Percentiles rank a stretch among this genome's conserved stretches.
These are phyloP conservation scores for Caranx ignobilis DNA, from an alignment of 2,113 vertebrate genomes.

Conservation along the genomic window DNA sequence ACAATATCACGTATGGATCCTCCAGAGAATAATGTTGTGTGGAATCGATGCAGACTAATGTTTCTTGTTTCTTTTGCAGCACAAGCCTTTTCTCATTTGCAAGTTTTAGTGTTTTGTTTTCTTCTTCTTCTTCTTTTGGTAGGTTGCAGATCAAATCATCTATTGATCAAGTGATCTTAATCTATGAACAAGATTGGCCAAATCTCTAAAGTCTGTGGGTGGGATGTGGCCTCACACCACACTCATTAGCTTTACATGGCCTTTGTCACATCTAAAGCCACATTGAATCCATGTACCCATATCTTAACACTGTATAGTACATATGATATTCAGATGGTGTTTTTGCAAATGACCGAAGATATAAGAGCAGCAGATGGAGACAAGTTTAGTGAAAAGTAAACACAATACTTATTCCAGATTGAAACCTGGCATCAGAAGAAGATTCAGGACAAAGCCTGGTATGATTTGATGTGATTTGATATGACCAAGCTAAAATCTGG, in stretches of 20 bases:
- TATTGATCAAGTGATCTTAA: conserved; percentile 18
- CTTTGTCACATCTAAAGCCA: neutral
- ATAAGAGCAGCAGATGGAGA: neutral
- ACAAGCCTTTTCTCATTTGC: conserved; percentile 6
- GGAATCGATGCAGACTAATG: conserved; percentile 9
- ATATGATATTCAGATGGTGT: neutral
- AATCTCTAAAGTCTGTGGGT: neutral
- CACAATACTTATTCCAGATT: neutral
- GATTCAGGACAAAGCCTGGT: neutral
- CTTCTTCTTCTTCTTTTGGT: neutral
- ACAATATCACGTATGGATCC: conserved; percentile 47
- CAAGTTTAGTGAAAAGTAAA: neutral
- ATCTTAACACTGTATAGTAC: neutral
- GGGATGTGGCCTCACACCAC: neutral
- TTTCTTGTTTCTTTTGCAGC: conserved; percentile 4
- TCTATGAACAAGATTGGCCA: neutral
- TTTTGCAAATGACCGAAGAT: neutral
- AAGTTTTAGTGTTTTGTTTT: neutral
- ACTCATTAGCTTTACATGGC: neutral
- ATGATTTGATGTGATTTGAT: neutral
- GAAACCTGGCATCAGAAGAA: neutral
- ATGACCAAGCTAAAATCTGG: neutral
- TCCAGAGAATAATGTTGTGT: conserved; percentile 7
- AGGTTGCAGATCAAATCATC: conserved; percentile 3
- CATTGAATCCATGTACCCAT: neutral